A percentile compares a stretch with the other conserved stretches of the same genome.
Conservation (phyloP, 2,113 vertebrate species). For the Antechinus stuartii region DNA sequence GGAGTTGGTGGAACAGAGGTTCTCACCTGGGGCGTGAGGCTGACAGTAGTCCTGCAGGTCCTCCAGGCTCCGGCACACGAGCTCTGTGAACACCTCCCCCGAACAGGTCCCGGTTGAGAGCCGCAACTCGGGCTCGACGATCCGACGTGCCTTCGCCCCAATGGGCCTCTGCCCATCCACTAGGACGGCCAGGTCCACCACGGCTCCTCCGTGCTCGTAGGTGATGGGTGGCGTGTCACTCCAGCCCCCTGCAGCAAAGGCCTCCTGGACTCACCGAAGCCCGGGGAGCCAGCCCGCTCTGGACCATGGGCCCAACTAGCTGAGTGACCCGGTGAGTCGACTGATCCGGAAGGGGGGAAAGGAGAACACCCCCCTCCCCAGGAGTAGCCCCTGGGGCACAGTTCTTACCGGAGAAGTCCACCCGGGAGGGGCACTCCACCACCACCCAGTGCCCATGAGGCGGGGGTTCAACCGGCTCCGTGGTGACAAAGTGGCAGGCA, state of each 20-base stretch:
- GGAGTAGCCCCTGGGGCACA: not conserved
- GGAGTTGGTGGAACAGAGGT: not conserved
- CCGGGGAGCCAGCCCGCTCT: not conserved
- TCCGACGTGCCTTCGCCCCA: constrained; percentile 89
- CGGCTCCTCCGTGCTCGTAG: constrained; percentile 94
- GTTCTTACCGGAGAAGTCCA: constrained; percentile 93
- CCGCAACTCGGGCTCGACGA: constrained; percentile 85
- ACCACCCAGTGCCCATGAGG: constrained; percentile 90
- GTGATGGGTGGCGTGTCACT: constrained; percentile 96
- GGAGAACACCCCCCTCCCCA: not conserved
- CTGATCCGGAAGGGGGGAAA: too few relatives aligned
- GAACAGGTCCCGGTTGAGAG: constrained; percentile 77
- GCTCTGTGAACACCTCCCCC: constrained; percentile 78
- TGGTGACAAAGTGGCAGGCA: constrained; percentile 87
- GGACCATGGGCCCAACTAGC: too few relatives aligned
- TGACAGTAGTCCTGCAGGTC: constrained; percentile 93
- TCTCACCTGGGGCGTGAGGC: constrained; percentile 93
- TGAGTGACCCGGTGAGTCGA: too few relatives aligned
- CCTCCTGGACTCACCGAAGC: not conserved
- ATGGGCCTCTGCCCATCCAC: constrained; percentile 92
- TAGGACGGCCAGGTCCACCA: constrained; percentile 91
- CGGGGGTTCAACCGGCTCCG: constrained; percentile 78
- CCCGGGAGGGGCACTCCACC: constrained; percentile 91
- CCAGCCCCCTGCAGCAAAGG: constrained; percentile 90
- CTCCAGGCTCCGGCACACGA: constrained; percentile 86